Percentiles rank a stretch among this genome's conserved stretches.
Conservation (phyloP, 2,888 invertebrate genomes). For the Leptothorax acervorum region DNA sequence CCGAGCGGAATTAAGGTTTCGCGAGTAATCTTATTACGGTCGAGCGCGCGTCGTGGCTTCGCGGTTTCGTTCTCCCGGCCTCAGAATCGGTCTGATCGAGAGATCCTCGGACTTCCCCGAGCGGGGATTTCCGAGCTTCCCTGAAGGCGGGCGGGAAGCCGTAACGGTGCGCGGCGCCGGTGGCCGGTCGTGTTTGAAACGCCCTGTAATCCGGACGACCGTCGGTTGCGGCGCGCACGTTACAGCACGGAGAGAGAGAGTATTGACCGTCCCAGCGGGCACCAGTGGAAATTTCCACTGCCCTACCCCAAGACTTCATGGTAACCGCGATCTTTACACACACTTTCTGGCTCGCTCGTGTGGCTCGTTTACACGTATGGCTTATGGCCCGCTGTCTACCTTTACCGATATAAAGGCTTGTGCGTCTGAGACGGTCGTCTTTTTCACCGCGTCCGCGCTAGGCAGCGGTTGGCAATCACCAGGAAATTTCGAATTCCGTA, state of each 20-base stretch:
- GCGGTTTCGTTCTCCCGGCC: background rate
- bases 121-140: constrained; percentile 12
- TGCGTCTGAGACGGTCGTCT: constrained; percentile 49
- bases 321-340: constrained; percentile 68
- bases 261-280: constrained; percentile 84
- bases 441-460: constrained; percentile 50
- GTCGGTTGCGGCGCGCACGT: constrained; percentile 73
- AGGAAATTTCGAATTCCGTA: constrained; percentile 1
- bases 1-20: constrained; percentile 18
- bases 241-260: constrained; percentile 83
- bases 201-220: constrained; percentile 71
- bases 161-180: constrained; percentile 33
- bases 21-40: background rate
- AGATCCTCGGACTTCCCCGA: background rate
- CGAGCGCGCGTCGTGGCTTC: background rate
- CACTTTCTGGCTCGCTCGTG: constrained; percentile 62
- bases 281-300: constrained; percentile 85
- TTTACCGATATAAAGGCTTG: constrained; percentile 60
- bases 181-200: constrained; percentile 68
- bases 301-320: constrained; percentile 82
- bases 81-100: constrained; percentile 17
- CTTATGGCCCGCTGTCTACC: constrained; percentile 60
- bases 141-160: constrained; percentile 24
- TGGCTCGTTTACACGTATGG: constrained; percentile 55
- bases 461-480: constrained; percentile 34